Base-by-base conservation (phyloP, 2,888 invertebrate species). In the Eristalinus aeneus region DNA sequence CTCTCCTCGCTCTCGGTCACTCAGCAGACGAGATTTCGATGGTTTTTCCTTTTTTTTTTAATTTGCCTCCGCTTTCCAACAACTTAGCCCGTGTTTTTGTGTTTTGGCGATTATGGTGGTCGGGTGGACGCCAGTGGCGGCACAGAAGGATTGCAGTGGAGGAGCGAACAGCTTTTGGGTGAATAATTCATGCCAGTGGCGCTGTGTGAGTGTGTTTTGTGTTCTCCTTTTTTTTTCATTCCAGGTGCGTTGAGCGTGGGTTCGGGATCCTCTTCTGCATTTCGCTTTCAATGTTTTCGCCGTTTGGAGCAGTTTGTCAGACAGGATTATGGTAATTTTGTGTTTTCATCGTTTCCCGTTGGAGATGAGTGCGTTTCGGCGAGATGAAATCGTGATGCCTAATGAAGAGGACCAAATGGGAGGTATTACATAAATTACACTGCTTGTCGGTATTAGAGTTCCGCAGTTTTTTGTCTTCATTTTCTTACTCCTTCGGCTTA, bases 291-390 rank as follows among this genome's bases (percentile, higher is more conserved):
- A 60, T 61, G 46, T 34, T 68, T 79, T 80, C 54, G 54, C 79
- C 75, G 31, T 80, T 80, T 63, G 63, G 65, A 82, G 69, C 82
- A 78, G 86, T 82, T 82, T 86, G 86, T 82, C 82, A 82, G 82
- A 75, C 77, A 68, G 77, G 82, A 86, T 86, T 86, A 86, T 82
- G 86, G 77, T 82, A 82, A 86, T 86, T 86, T 86, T 81, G 77
- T 74, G 86, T 82, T 81, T 86, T 86, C 77, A 65, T 53, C 86
- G 86, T 74, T 78, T 74, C 23, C 74, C 46, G 58, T 65, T 71
- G 73, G 61, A 69, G 77, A 71, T 69, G 68, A 68, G 80, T 73
- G 86, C 82, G 82, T 82, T 86, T 86, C 56, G 0, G 39, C 46
- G 16, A 75, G 76, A 81, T 77, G 73, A 73, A 86, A 86, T 81